Conservation (phyloP, 2,797 vertebrate genomes). For the Chaetodon trifasciatus region DNA sequence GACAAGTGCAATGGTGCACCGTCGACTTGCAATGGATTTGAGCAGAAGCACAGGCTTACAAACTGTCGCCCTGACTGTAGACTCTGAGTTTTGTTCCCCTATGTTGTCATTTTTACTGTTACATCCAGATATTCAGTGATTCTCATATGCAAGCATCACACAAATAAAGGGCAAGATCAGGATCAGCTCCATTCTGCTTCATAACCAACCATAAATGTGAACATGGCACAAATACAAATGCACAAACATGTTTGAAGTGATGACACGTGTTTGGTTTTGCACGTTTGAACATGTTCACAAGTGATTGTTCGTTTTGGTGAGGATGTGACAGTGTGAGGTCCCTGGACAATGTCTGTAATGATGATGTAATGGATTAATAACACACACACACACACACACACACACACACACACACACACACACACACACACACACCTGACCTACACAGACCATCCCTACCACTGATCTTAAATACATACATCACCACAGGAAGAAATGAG, state of each 20-base stretch:
- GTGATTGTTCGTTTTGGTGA: constrained; percentile 6
- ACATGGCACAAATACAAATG: constrained; percentile 8
- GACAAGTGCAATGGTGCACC: no score
- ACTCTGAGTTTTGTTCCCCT: neutral
- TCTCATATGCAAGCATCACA: neutral
- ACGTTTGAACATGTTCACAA: constrained; percentile 16
- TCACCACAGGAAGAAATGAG: constrained; percentile 46
- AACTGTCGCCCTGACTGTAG: neutral
- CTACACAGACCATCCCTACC: constrained; percentile 23
- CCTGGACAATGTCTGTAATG: constrained; percentile 47
- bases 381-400: constrained; percentile 1
- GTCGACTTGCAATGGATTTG: no score
- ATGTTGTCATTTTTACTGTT: neutral
- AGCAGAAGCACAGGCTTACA: neutral
- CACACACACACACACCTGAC: constrained; percentile 29
- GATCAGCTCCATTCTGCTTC: constrained; percentile 12
- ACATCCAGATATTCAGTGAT: neutral
- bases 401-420: constrained; percentile 11
- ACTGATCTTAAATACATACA: constrained; percentile 45
- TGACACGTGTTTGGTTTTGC: constrained; percentile 29
- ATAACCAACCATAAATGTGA: neutral
- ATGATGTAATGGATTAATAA: constrained; percentile 71
- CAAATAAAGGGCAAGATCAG: neutral
- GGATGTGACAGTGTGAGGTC: constrained; percentile 34
- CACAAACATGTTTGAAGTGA: neutral